These are phyloP conservation scores for Pristionchus exspectatus DNA, from an alignment of 2,888 invertebrate species.

Conservation along the genomic window DNA sequence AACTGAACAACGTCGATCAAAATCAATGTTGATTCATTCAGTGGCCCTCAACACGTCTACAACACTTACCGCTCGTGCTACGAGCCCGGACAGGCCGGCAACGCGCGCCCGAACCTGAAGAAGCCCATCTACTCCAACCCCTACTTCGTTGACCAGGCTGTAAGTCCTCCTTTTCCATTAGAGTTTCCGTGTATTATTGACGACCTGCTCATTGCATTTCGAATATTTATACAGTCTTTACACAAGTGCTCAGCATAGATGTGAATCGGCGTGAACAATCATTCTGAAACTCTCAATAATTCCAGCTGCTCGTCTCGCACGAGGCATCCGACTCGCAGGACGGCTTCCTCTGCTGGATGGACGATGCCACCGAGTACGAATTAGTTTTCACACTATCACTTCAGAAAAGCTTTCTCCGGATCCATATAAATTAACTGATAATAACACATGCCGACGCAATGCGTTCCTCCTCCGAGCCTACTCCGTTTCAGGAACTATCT, in stretches of 20 bases:
- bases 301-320: constrained; percentile 46
- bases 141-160: constrained; percentile 43
- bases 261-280: too few species aligned
- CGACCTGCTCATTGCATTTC: too few species aligned
- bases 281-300: neutral
- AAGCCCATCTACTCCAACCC: constrained; percentile 28
- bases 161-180: neutral
- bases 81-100: constrained; percentile 55
- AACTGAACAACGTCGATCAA: neutral
- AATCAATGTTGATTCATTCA: constrained; percentile 4
- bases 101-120: constrained; percentile 52
- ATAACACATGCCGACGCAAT: too few species aligned
- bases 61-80: constrained; percentile 68
- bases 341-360: constrained; percentile 62
- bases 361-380: constrained; percentile 8
- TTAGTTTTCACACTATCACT: too few species aligned
- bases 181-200: too few species aligned
- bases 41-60: constrained; percentile 58
- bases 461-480: too few species aligned
- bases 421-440: too few species aligned
- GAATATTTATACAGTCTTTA: neutral
- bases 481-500: constrained; percentile 21
- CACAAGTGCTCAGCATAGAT: too few species aligned
- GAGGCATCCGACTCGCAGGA: constrained; percentile 57
- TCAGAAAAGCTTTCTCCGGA: too few species aligned